Evolutionary conservation across 1,140 invertebrate genomes (phyloP), one percentile per base, ranked within the genome.

Genomic region (Sesamia nonagrioides): DNA sequence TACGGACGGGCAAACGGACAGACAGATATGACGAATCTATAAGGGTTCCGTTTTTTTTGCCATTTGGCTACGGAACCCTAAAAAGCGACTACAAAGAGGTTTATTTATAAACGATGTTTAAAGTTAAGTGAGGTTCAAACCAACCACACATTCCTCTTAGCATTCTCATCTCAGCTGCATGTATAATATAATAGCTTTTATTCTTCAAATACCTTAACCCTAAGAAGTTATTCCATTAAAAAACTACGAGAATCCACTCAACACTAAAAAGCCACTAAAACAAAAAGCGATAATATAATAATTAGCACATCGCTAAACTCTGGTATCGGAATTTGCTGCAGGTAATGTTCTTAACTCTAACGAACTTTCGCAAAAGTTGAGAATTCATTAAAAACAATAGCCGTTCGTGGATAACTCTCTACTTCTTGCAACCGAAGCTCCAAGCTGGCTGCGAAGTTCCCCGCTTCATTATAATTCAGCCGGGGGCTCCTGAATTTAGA

Each of bases 381-480:
- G 63, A 81, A 81, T 81, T 78, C 80, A 81, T 81, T 81, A 78
- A 78, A 80, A 81, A 81, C 80, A 81, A 78, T 78, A 75, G 80
- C 71, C 69, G 60, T 56, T 78, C 45, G 35, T 35, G 58, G 58
- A 58, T 48, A 77, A 73, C 74, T 68, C 61, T 33, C 61, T 80
- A 71, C 61, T 74, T 76, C 69, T 66, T 72, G 54, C 68, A 45
- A 48, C 58, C 37, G 61, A 37, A 15, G 37, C 7, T 15, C 35
- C 21, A 27, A 8, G 27, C 13, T 37, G 37, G 61, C 61, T 66
- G 37, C n/a, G 77, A 77, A 86, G 84, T 84, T 86, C 54, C 50
- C 73, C 69, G 78, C 77, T 83, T 86, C 82, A 86, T 86, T 84
- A 84, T 84, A 86, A 83, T 82, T 80, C 77, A 77, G 73, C 78